These are phyloP conservation scores for Phengaris arion DNA, from an alignment of 2,888 invertebrate species.

Conservation along the genomic window DNA sequence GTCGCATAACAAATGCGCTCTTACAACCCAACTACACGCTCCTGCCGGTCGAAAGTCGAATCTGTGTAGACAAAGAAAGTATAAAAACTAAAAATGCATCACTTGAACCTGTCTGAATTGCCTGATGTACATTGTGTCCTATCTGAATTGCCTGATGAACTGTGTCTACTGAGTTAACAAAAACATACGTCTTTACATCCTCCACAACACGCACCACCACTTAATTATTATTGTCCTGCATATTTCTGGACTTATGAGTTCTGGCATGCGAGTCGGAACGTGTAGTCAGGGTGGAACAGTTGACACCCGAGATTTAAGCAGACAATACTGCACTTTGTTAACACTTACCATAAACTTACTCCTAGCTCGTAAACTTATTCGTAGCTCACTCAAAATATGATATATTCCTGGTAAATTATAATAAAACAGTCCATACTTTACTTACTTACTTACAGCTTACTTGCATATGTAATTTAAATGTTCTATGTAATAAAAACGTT, in stretches of 20 bases:
- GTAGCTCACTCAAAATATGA: slow-evolving; percentile 10
- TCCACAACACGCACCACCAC: too few relatives aligned
- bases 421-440: slow-evolving; percentile 15
- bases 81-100: not conserved
- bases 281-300: not conserved
- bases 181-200: too few relatives aligned
- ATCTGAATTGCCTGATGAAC: too few relatives aligned
- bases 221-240: too few relatives aligned
- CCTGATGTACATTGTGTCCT: too few relatives aligned
- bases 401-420: not conserved
- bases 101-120: too few relatives aligned
- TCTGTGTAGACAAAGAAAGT: not conserved
- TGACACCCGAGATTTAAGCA: slow-evolving; percentile 23
- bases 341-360: slow-evolving; percentile 16
- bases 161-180: too few relatives aligned
- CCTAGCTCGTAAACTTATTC: slow-evolving; percentile 9
- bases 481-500: too few relatives aligned
- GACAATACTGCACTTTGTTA: slow-evolving; percentile 25
- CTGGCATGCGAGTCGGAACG: not conserved
- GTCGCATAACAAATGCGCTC: slow-evolving; percentile 40
- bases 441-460: slow-evolving; percentile 9
- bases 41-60: not conserved
- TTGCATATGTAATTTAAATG: not conserved
- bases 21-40: not conserved
- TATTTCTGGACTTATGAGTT: not conserved